Base-by-base conservation (phyloP, 2,797 vertebrate genomes). In the Acanthis flammea region DNA sequence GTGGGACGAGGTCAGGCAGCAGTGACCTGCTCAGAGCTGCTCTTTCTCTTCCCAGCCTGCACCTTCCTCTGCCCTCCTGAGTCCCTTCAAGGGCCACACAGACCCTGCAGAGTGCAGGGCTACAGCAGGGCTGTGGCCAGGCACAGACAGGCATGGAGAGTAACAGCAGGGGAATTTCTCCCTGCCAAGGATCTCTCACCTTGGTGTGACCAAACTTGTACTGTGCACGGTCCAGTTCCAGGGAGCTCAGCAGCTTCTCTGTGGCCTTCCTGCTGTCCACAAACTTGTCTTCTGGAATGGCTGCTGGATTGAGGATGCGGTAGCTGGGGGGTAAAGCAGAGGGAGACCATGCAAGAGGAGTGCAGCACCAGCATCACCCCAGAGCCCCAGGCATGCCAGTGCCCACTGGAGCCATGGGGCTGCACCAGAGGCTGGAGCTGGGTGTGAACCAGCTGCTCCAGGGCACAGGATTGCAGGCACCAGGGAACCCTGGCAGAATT, bases 181-280 rank as follows among this genome's bases (percentile, higher is more conserved):
- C 50, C 8, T 7, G 11, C 33, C 16, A 7, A 10, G 31, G n/a
- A 63, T 35, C 28, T 62, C 95, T 25, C 85, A 99, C 99, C 98
- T 99, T 99, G 85, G 99, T 99, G 95, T 99, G 99, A 77, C 99
- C 99, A 91, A 99, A 99, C 96, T 98, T 98, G 86, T 99, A 99
- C 95, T 99, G 99, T 9, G 91, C 97, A 93, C 96, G 98, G 95
- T 99, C 98, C 10, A 99, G 97, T 8, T 99, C 98, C 92, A 99
- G 94, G 5, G 98, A 99, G 57, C 92, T 95, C 96, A 99, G 96
- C 91, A 99, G 97, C 96, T 99, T 99, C 97, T 99, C 99, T 14
- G 99, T 98, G 94, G 98, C 99, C 96, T 99, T 99, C 96, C 98
- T 98, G 97, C 99, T 99, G 96, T 99, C 99, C 96, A 99, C 96